These are phyloP conservation scores for Chamaedrilus cognettii DNA, from an alignment of 2,888 invertebrate genomes.

Conservation along the genomic window DNA sequence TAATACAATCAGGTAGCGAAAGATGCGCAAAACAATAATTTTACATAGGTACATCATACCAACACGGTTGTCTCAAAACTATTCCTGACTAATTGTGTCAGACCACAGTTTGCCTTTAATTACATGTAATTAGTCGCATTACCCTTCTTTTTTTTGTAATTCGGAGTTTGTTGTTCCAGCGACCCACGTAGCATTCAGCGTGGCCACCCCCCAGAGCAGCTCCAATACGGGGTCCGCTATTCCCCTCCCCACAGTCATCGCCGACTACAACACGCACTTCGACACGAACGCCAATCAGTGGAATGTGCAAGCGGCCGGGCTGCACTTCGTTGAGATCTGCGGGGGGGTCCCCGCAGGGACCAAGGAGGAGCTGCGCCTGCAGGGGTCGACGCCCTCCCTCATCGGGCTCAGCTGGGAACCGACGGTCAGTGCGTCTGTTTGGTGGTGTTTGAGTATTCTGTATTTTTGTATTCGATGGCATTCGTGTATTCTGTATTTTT, in stretches of 20 bases:
- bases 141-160: background rate
- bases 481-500: no score
- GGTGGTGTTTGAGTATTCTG: no score
- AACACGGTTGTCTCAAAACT: no score
- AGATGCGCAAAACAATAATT: no score
- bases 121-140: no score
- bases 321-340: slow-evolving; percentile 15
- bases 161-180: background rate
- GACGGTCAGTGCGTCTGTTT: background rate
- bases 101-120: no score
- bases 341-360: background rate
- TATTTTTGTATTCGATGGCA: no score
- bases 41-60: no score
- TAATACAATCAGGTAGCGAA: no score
- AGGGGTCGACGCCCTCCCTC: background rate
- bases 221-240: background rate
- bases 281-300: slow-evolving; percentile 3
- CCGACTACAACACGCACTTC: slow-evolving; percentile 13
- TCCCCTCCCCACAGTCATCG: background rate
- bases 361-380: background rate
- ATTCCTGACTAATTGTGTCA: no score
- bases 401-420: slow-evolving; percentile 13
- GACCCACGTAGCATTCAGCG: background rate
- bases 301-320: background rate
- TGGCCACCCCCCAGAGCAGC: background rate